Conservation (phyloP, 2,888 invertebrate species). For the Drosophila pegasa region DNA sequence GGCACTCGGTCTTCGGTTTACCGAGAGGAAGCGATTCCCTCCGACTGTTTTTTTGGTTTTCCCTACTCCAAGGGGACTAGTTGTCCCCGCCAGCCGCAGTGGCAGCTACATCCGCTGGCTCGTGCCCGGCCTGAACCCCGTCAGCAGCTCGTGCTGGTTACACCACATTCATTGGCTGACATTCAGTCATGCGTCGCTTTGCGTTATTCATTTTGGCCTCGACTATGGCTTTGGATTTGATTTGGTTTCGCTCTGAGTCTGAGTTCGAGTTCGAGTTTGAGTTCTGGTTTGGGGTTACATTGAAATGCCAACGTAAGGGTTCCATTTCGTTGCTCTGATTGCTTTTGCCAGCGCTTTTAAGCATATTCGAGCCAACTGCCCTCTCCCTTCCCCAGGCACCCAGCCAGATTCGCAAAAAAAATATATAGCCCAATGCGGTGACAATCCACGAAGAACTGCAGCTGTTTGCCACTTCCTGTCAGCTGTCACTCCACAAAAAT, state of each 20-base stretch:
- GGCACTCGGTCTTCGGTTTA: background rate
- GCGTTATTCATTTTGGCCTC: constrained; percentile 70
- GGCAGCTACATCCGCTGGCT: background rate
- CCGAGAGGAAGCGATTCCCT: background rate
- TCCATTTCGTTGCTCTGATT: constrained; percentile 71
- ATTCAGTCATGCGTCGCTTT: constrained; percentile 69
- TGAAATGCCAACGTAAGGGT: constrained; percentile 70
- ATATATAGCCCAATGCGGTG: constrained; percentile 7
- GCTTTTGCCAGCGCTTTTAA: constrained; percentile 39
- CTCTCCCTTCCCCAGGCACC: background rate
- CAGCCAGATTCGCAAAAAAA: background rate
- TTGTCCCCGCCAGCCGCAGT: background rate
- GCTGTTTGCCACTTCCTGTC: constrained; percentile 71
- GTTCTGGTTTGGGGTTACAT: constrained; percentile 40
- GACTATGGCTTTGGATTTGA: constrained; percentile 23
- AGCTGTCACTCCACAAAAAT: constrained; percentile 41
- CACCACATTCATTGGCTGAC: constrained; percentile 42
- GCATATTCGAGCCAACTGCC: constrained; percentile 25
- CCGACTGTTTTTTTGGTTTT: background rate
- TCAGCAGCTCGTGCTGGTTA: constrained; percentile 2
- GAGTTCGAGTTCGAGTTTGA: constrained; percentile 9
- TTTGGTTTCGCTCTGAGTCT: constrained; percentile 7
- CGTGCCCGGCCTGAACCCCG: background rate
- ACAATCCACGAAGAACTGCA: constrained; percentile 53
- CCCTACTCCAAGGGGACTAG: constrained; percentile 1